These are phyloP conservation scores for Cheilosia urbana DNA, from an alignment of 2,888 invertebrate species.

Conservation along the genomic window DNA sequence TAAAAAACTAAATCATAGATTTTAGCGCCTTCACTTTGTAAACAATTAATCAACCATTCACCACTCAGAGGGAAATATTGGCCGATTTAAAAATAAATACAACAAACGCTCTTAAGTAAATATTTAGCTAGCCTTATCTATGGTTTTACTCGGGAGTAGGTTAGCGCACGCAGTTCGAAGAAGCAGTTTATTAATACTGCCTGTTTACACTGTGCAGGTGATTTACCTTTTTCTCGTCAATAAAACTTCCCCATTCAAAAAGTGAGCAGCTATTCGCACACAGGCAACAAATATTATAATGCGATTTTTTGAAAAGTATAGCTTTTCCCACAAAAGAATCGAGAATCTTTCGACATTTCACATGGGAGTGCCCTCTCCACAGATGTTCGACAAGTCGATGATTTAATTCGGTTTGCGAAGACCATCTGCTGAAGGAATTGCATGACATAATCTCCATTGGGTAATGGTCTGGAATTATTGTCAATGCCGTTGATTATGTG, in stretches of 20 bases:
- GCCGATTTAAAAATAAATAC: background rate
- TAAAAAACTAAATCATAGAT: background rate
- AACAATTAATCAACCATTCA: conserved; percentile 2
- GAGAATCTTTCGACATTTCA: background rate
- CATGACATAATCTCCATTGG: conserved; percentile 19
- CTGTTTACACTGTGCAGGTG: conserved; percentile 7
- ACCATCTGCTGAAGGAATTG: conserved; percentile 1
- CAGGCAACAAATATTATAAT: no score
- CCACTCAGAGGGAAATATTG: conserved; percentile 1
- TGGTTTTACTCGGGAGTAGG: background rate
- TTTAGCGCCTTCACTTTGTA: background rate
- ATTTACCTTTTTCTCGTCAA: background rate
- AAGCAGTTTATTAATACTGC: background rate
- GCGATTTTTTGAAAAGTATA: background rate
- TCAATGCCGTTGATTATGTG: conserved; percentile 5
- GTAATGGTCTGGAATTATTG: background rate
- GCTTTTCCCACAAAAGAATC: no score
- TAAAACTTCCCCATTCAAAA: background rate
- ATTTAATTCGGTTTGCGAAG: background rate
- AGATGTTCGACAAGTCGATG: conserved; percentile 7
- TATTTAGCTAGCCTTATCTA: background rate
- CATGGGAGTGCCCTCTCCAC: conserved; percentile 3
- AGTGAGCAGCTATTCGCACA: no score
- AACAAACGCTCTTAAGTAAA: background rate
- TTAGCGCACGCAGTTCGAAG: background rate